Evolutionary conservation across 2,797 vertebrate genomes (phyloP).

Genomic region (Xerus rutilus): DNA sequence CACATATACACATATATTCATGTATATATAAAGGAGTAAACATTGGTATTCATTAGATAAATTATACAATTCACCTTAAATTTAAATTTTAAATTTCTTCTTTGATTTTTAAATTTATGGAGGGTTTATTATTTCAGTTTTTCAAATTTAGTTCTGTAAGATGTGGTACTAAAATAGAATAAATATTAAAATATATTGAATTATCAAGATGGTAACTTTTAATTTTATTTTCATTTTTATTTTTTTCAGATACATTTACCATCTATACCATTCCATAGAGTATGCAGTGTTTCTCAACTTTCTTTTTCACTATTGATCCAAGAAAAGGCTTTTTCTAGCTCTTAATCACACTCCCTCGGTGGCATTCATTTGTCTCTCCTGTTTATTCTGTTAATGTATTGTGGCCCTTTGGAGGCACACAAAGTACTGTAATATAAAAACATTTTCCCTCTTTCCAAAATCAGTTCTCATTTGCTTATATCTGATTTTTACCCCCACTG

Average conservation of each 20-base stretch:
- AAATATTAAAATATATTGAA: background rate
- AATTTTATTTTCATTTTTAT: background rate
- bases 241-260: background rate
- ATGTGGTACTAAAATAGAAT: background rate
- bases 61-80: background rate
- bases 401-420: background rate
- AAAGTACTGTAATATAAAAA: background rate
- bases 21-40: background rate
- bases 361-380: background rate
- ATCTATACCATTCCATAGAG: too few relatives aligned
- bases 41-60: background rate
- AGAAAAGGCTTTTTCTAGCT: background rate
- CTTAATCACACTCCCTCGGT: background rate
- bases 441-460: background rate
- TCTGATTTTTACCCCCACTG: background rate
- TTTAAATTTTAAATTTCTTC: background rate
- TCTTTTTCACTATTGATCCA: background rate
- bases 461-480: background rate
- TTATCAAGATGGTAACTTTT: background rate
- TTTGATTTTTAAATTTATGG: background rate
- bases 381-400: background rate
- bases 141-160: background rate
- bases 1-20: background rate
- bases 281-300: background rate
- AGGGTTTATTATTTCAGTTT: background rate